These are phyloP conservation scores for Incurvaria masculella DNA, from an alignment of 2,888 invertebrate genomes.

Conservation along the genomic window DNA sequence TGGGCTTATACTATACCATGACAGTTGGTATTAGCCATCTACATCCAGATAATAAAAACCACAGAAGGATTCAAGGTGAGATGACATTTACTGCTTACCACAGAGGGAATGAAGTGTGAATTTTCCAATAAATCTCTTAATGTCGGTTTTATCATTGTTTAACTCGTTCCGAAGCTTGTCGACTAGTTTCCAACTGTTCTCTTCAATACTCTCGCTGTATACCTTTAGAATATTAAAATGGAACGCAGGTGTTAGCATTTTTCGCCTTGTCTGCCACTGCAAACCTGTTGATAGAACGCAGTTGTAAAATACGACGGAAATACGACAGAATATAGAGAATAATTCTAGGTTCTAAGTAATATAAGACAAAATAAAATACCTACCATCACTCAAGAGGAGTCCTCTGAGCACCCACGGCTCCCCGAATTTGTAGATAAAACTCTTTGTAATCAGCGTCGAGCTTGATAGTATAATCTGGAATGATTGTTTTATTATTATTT, in stretches of 20 bases:
- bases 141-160: slow-evolving; percentile 27
- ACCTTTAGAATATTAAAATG: slow-evolving; percentile 39
- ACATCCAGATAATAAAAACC: too few relatives aligned
- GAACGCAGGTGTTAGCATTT: slow-evolving; percentile 43
- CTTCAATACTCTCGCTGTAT: slow-evolving; percentile 30
- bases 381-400: slow-evolving; percentile 33
- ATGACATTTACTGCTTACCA: slow-evolving; percentile 36
- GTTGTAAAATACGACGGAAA: too few relatives aligned
- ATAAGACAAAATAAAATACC: not conserved
- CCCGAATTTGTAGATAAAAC: slow-evolving; percentile 28
- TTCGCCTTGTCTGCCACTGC: slow-evolving; percentile 40
- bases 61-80: too few relatives aligned
- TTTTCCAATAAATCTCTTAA: slow-evolving; percentile 43
- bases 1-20: too few relatives aligned
- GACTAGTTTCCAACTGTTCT: slow-evolving; percentile 28
- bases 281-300: slow-evolving; percentile 26
- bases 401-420: slow-evolving; percentile 42
- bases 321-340: too few relatives aligned
- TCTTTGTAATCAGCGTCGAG: slow-evolving; percentile 29
- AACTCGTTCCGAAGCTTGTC: slow-evolving; percentile 19
- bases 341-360: too few relatives aligned
- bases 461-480: slow-evolving; percentile 25
- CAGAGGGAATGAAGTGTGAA: slow-evolving; percentile 54
- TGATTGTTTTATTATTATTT: slow-evolving; percentile 4
- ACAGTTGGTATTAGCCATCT: too few relatives aligned